Base-by-base conservation (phyloP, 2,797 vertebrate genomes). In the Rhyacichthys aspro region DNA sequence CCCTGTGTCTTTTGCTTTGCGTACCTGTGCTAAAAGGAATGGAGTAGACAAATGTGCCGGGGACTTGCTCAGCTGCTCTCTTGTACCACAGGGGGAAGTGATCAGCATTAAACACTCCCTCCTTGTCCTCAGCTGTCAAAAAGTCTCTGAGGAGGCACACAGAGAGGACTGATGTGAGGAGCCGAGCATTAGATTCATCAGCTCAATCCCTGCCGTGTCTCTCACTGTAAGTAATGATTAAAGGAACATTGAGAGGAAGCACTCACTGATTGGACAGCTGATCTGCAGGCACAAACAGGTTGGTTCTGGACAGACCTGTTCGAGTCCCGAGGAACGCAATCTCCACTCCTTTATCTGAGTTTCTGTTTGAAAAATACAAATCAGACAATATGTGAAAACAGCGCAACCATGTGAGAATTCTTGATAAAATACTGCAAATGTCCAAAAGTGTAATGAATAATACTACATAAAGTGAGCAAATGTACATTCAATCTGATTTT, bases 21-120 rank as follows among this genome's bases (percentile, higher is more conserved):
- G 3, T 86, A 99, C 97, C 96, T 93, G 95, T 94, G 78, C 94
- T 95, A 83, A 98, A 96, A 2, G 97, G 97, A 50, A 98, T 95
- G 5, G 96, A 98, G 84, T 98, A 99, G 50, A 99, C 92, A 53
- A 99, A 99, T 43, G 95, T 98, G 63, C 97, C 96, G 0, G 97
- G 94, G 76, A 98, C 92, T 84, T 98, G 97, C 70, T 98, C 97
- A 1, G 97, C 96, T 0, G 96, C 96, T 91, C 96, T 93, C 88
- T 94, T 94, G 87, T 98, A 99, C 97, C 97, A 99, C 71, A 99
- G 92, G 37, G 97, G 97, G 77, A 99, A 98, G 83, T 99, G 97
- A 86, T 99, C 97, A n/a, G 96, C 97, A 8, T 98, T 99, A 77
- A 98, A 99, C 79, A 97, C 96, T 23, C 96, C 98, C 80, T 99